A percentile compares a stretch with the other conserved stretches of the same genome.
phyloP scores from a whole-genome alignment of 2,113 vertebrate species.

The Danionella cerebrum region DNA sequence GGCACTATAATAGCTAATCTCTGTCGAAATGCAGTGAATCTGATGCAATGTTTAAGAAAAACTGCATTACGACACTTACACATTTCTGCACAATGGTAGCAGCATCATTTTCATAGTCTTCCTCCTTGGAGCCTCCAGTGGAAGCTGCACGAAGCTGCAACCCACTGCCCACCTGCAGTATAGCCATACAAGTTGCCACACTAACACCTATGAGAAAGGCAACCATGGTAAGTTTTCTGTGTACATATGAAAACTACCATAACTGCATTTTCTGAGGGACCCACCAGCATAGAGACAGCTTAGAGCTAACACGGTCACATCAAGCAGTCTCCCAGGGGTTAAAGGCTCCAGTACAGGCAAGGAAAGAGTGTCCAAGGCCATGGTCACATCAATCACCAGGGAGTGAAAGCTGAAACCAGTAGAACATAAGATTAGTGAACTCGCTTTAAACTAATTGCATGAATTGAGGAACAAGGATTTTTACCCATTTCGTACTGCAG shows the following conservation, averaged over 20 bases:
- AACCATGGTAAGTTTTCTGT: neutral
- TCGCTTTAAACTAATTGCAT: too few relatives aligned
- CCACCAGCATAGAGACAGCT: slow-evolving; percentile 97
- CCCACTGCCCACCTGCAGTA: slow-evolving; percentile 89
- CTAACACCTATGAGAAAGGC: slow-evolving; percentile 75
- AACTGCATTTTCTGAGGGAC: neutral
- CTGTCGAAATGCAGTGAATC: too few relatives aligned
- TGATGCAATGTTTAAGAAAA: too few relatives aligned
- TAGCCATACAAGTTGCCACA: slow-evolving; percentile 96
- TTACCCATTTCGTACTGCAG: slow-evolving; percentile 95
- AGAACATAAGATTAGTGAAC: too few relatives aligned
- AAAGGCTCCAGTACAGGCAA: slow-evolving; percentile 92
- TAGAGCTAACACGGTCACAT: slow-evolving; percentile 92
- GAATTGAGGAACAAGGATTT: neutral
- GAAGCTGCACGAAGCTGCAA: slow-evolving; percentile 88
- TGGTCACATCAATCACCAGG: slow-evolving; percentile 94
- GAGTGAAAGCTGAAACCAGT: slow-evolving; percentile 82
- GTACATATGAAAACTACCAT: neutral
- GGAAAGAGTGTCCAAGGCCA: slow-evolving; percentile 95
- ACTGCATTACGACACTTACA: slow-evolving; percentile 63
- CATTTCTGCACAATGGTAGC: slow-evolving; percentile 99
- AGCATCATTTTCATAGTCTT: slow-evolving; percentile 96
- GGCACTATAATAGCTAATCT: too few relatives aligned
- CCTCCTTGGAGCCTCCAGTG: slow-evolving; percentile 91
- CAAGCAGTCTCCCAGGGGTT: slow-evolving; percentile 84